Evolutionary conservation across 2,888 invertebrate genomes (phyloP), one percentile per base, ranked within the genome.

Genomic region (Hirtodrosophila cameraria): DNA sequence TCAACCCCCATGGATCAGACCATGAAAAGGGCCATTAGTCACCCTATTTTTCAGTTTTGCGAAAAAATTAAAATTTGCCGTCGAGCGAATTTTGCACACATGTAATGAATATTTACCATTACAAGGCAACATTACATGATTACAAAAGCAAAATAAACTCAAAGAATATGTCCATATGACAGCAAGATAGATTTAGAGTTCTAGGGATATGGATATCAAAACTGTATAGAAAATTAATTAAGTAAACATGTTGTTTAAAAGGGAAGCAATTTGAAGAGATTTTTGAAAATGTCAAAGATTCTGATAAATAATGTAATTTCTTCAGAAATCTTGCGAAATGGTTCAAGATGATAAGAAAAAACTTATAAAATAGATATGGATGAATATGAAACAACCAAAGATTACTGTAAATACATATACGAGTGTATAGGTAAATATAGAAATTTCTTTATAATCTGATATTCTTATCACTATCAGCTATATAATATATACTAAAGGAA

Each of bases 71-170:
- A 75, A 79, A 79, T 81, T 77, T 73, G 69, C 81, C 60, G 73
- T 64, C 39, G 23, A 72, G 55, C 31, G 20, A 50, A 74, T 58
- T 74, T 58, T 39, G 72, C 75, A 79, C 83, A 86, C 83, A 79
- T 79, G 86, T 82, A 79, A 85, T 82, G 86, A 85, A 85, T 85
- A 85, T 85, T 75, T 78, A 53, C 55, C 70, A 78, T 66, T 39
- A 42, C 58, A 54, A 58, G 46, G 25, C 33, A 50, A 64, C 54
- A 45, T 48, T 80, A 65, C 58, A 36, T 30, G 41, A 58, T 39
- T 35, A 41, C 49, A 50, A 57, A 35, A 45, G 18, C 12, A 38
- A 39, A 45, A 25, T 25, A 9, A 36, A 33, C 4, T 35, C 13
- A 39, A 20, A 6, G 35, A 11, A 33, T 23, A 23, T 23, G 23